Evolutionary conservation across 2,888 invertebrate genomes (phyloP), one percentile per base, ranked within the genome.

Genomic region (Ormyrus labotus): DNA sequence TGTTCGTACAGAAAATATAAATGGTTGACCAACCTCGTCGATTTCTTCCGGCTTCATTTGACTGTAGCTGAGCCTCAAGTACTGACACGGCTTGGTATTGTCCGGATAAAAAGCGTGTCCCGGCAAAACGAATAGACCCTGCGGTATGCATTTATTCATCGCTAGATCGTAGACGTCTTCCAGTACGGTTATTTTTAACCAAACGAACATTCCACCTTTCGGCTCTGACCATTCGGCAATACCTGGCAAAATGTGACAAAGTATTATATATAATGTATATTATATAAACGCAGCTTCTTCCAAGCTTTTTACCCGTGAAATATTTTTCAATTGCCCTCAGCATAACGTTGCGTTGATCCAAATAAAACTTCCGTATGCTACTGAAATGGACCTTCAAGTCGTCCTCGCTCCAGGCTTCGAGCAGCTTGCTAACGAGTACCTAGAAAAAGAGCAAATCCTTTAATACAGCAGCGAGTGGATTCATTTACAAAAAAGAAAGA

Each of bases 121-220:
- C 0, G 96, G 96, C 0, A 95, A 92, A 83, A 96, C 90, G 86
- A 94, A 93, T 34, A 96, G 92, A 6, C 94, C 93, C 70, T 94
- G 91, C 70, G 93, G 91, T 0, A 95, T 95, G 60, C 72, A 76
- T 71, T 94, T 93, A n/a, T 93, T 91, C 89, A 93, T 92, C 13
- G 95, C 93, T 92, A 96, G 93, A 73, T 94, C 92, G 86, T 93
- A 93, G 4, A 95, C 94, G 87, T 96, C 95, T 0, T 93, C 91
- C 0, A 96, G 91, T 0, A 92, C 93, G 2, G 91, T 91, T 0
- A 96, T 92, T 85, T 93, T 93, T 58, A 96, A 87, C 96, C 96
- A 96, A 53, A 96, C 91, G 90, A 96, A 96, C 93, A 96, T 94
- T 0, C 96, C 96, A 9, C 94, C 96, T 3, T 92, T 88, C 0